These are phyloP conservation scores for Cladorhizidae sp. DNA, from an alignment of 37 sponge, comb jelly and placozoan species.

Conservation along the genomic window DNA sequence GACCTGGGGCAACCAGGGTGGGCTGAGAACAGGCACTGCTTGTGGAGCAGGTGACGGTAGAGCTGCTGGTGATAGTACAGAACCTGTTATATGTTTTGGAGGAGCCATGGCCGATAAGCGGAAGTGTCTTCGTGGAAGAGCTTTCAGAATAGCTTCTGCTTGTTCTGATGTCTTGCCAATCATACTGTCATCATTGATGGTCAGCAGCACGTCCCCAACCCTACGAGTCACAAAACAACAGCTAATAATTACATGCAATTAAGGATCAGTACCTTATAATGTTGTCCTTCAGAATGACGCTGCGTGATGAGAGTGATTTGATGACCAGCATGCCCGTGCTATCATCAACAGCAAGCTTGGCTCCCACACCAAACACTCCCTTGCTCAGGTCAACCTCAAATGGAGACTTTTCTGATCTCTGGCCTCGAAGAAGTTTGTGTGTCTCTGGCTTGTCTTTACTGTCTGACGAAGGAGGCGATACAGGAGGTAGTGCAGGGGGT, in stretches of 20 bases:
- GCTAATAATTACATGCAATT: not conserved
- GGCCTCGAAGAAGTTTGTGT: constrained; percentile 28
- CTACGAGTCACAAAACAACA: not conserved
- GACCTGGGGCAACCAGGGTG: not conserved
- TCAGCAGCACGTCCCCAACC: constrained; percentile 69
- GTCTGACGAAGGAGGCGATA: too few species aligned
- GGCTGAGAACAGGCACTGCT: too few species aligned
- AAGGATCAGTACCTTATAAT: constrained; percentile 47
- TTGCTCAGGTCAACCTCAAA: constrained; percentile 73
- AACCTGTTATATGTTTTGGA: constrained; percentile 47
- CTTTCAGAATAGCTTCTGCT: constrained; percentile 48
- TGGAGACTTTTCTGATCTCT: constrained; percentile 36
- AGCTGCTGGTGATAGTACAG: not conserved
- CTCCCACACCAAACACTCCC: constrained; percentile 64
- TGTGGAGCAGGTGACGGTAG: constrained; percentile 2
- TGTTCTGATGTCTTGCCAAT: constrained; percentile 22
- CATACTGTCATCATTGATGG: constrained; percentile 52
- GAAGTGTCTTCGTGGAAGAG: constrained; percentile 56
- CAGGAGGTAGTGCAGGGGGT: not conserved
- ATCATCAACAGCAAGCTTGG: constrained; percentile 26
- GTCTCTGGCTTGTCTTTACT: not conserved
- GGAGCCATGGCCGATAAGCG: constrained; percentile 67
- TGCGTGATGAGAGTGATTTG: constrained; percentile 42
- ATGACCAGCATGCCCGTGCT: constrained; percentile 61
- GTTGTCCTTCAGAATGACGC: constrained; percentile 65